Evolutionary conservation across 2,888 invertebrate species (phyloP), one percentile per base, ranked within the genome.

Genomic region (Lampropteryx suffumata): DNA sequence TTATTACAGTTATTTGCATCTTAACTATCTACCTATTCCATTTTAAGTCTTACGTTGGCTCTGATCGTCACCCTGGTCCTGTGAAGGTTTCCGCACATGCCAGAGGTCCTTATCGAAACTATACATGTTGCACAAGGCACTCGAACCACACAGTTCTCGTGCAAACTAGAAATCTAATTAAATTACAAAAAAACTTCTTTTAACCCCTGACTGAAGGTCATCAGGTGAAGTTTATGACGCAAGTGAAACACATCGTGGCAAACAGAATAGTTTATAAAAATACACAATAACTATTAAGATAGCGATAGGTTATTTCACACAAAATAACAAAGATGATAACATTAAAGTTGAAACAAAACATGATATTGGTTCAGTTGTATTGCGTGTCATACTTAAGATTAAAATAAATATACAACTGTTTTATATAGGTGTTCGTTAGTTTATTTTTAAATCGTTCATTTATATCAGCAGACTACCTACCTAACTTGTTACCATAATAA

Each of bases 101-200:
- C 90, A 90, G 57, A 89, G 62, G 59, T 90, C 89, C 62, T 83
- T 86, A 64, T 90, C 90, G 60, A 90, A 90, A 65, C 90, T 90
- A 56, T 82, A 90, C 89, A 90, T 90, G 46, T 55, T 54, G 21
- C 34, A 39, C 24, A 33, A 42, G 52, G 35, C 57, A 62, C 59
- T 49, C 34, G 29, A 10, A 47, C 34, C 45, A 49, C 51, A 29
- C 41, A 27, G 17, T 28, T 44, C 35, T 14, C 11, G 13, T 27
- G 26, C 29, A 24, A 33, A 36, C 26, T n/a, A n/a, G 30, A 17
- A 14, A 34, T 21, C n/a, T 24, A 10, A 51, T 21, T 1, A 34
- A 41, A 41, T 14, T 12, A 34, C 24, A 29, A 35, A 50, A 30
- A 35, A 44, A 45, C 28, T 9, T 42, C 42, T 44, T 51, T 32